Percentiles rank a stretch among this genome's conserved stretches.
phyloP scores from a whole-genome alignment of 37 sponge, comb jelly and placozoan species.

The Diacarnus erythraeanus region DNA sequence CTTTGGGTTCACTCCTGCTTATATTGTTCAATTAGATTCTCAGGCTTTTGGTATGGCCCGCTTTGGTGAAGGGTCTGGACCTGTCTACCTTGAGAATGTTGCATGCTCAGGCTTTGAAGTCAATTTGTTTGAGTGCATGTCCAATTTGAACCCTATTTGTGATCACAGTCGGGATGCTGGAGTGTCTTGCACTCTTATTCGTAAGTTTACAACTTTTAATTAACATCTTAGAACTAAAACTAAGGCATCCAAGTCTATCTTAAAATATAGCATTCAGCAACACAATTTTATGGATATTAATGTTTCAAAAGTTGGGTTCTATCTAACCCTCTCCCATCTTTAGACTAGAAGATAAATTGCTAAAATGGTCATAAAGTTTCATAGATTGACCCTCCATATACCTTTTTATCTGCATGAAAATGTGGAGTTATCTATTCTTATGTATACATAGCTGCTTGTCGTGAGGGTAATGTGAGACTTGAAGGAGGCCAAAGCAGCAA shows the following conservation, averaged over 20 bases:
- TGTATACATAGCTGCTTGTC: conserved; percentile 6
- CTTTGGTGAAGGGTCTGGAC: conserved; percentile 36
- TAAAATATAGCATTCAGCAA: too few relatives aligned
- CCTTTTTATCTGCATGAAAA: neutral
- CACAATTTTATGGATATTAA: too few relatives aligned
- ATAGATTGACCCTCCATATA: too few relatives aligned
- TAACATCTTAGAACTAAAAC: neutral
- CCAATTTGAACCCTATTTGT: neutral
- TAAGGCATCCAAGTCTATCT: too few relatives aligned
- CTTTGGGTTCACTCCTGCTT: too few relatives aligned
- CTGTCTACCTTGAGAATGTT: conserved; percentile 34
- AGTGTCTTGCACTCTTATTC: neutral
- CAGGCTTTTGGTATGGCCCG: neutral
- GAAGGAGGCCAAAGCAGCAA: neutral
- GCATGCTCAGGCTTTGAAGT: conserved; percentile 24
- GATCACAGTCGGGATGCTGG: conserved; percentile 40
- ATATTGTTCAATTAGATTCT: neutral
- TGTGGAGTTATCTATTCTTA: neutral
- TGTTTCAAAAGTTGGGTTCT: too few relatives aligned
- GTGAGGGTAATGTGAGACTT: conserved; percentile 14
- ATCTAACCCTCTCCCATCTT: too few relatives aligned
- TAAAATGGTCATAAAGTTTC: too few relatives aligned
- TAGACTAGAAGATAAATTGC: too few relatives aligned
- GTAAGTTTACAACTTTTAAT: neutral
- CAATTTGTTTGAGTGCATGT: neutral